These are phyloP conservation scores for Carcinoscorpius rotundicauda DNA, from an alignment of 1,140 invertebrate genomes.

Conservation along the genomic window DNA sequence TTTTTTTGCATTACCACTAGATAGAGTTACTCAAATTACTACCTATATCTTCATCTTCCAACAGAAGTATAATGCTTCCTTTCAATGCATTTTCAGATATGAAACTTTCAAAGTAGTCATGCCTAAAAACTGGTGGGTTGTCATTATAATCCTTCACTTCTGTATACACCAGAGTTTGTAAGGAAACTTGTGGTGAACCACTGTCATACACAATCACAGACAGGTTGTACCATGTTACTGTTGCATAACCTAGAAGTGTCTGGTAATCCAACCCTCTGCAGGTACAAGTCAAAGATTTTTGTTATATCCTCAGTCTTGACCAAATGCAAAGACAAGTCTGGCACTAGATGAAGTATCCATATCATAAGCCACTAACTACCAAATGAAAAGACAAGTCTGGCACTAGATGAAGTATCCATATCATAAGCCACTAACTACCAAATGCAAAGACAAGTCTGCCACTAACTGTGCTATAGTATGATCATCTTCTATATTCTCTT, in stretches of 20 bases:
- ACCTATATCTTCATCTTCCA: conserved; percentile 31
- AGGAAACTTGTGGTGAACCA: conserved; percentile 79
- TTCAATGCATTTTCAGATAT: conserved; percentile 66
- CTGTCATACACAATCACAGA: conserved; percentile 90
- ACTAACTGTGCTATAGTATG: conserved; percentile 59
- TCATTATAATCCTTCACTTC: conserved; percentile 92
- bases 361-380: conserved; percentile 62
- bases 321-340: conserved; percentile 24
- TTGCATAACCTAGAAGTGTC: conserved; percentile 68
- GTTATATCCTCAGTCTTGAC: conserved; percentile 48
- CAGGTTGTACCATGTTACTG: conserved; percentile 86
- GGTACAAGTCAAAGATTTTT: conserved; percentile 70
- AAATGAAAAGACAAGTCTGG: conserved; percentile 24
- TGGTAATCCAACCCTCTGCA: conserved; percentile 72
- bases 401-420: conserved; percentile 32
- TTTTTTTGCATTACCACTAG: conserved; percentile 26
- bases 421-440: conserved; percentile 58
- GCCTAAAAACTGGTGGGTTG: conserved; percentile 63
- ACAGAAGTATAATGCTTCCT: conserved; percentile 57
- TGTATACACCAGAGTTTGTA: conserved; percentile 86
- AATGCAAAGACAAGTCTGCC: conserved; percentile 25
- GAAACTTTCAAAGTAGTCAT: conserved; percentile 48
- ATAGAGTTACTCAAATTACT: conserved; percentile 19
- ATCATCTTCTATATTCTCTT: conserved; percentile 69
- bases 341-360: conserved; percentile 31